phyloP scores from a whole-genome alignment of 2,888 invertebrate species.

The Cheilosia vulpina region DNA sequence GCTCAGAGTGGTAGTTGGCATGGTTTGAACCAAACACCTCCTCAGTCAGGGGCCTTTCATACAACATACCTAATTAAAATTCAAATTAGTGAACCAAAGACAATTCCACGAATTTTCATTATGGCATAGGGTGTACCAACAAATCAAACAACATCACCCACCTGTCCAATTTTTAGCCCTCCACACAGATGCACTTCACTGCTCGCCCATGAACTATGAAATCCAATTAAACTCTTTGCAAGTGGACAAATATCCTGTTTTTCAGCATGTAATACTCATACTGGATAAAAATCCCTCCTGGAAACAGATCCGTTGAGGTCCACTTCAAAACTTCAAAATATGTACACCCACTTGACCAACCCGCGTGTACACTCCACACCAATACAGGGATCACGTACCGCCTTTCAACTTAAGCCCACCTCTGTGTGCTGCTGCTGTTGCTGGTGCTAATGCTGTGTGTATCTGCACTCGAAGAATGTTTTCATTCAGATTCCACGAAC shows the following conservation, averaged over 20 bases:
- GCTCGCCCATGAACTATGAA: slow-evolving; percentile 8
- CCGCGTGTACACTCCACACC: slow-evolving; percentile 3
- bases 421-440: slow-evolving; percentile 15
- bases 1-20: too few relatives aligned
- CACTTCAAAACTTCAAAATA: slow-evolving; percentile 51
- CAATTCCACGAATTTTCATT: not conserved
- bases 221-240: slow-evolving; percentile 36
- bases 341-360: slow-evolving; percentile 40
- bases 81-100: not conserved
- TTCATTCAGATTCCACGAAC: not conserved
- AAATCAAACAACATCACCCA: not conserved
- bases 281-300: slow-evolving; percentile 39
- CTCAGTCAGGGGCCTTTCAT: too few relatives aligned
- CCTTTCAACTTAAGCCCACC: slow-evolving; percentile 59
- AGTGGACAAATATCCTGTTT: slow-evolving; percentile 23
- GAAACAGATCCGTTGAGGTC: slow-evolving; percentile 37
- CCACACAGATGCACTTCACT: not conserved
- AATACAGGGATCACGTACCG: slow-evolving; percentile 44
- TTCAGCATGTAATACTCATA: slow-evolving; percentile 25
- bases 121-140: not conserved
- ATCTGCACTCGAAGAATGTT: not conserved
- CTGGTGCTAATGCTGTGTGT: not conserved
- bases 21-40: too few relatives aligned
- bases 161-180: not conserved
- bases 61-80: not conserved